Base-by-base conservation (phyloP, 2,888 invertebrate species). In the Oxystoma pomonae region DNA sequence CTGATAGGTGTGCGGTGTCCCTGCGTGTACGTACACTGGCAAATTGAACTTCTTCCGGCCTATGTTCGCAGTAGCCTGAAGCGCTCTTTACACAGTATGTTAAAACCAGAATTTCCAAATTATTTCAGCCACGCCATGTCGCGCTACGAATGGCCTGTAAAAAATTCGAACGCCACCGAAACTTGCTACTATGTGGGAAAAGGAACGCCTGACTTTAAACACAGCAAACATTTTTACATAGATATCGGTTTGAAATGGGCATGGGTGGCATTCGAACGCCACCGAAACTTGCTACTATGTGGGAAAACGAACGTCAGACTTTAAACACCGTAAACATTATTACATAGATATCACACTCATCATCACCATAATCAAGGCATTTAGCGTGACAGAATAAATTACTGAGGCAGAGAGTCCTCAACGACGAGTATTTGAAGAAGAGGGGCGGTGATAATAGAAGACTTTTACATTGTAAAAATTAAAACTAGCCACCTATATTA, bases 241-340 rank as follows among this genome's bases (percentile, higher is more conserved):
- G 35, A 35, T 35, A 35, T 35, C 12, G 35, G 5, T 35, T 35
- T 35, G 12, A 35, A 35, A 35, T 7, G 3, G 35, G 35, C 5
- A 3, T 35, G 35, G 53, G 53, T 19, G 5, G 53, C 16, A 16
- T 53, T 19, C 85, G 85, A 83, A 85, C 70, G 67, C 82, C 16
- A 83, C 87, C 70, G 81, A 86, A 20, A 65, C 85, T 59, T 86
- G 86, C 21, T 84, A 85, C 1, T 78, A 86, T 56, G 82, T 89
- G 79, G 84, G 80, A 5, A 78, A 76, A 63, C 73, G 81, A 50
- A 76, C 78, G 64, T 73, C 73, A 12, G 35, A 35, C 12, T 35
- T 35, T 35, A 35, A 7, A 35, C 35, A 35, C 12, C 5, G 12
- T 35, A 35, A 35, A 35, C 3, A 35, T 35, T 35, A 7, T 7